Conservation (phyloP, 2,113 vertebrate species). For the Scopus umbretta region DNA sequence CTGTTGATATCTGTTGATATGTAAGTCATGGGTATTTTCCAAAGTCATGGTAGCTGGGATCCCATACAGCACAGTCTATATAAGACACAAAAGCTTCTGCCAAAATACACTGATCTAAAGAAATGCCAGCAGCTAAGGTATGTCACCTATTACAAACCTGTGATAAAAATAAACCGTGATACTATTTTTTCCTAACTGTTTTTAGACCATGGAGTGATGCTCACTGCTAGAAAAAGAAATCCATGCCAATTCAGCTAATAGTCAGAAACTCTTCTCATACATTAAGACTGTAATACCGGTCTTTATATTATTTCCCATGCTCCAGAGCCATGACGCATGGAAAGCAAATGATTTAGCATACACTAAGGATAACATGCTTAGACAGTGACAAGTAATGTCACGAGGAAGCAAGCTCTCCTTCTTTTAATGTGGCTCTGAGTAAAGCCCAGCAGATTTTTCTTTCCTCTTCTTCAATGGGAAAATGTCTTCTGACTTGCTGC, state of each 20-base stretch:
- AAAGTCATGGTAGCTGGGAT: background rate
- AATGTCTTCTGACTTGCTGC: background rate
- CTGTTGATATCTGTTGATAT: background rate
- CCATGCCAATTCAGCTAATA: background rate
- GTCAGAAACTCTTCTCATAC: background rate
- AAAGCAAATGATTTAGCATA: background rate
- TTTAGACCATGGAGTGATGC: background rate
- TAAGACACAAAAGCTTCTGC: background rate
- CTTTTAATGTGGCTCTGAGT: background rate
- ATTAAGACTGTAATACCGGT: background rate
- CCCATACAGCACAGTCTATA: background rate
- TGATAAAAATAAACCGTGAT: background rate
- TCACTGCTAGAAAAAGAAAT: background rate
- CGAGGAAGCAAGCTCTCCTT: background rate
- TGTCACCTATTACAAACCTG: background rate
- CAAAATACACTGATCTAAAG: background rate
- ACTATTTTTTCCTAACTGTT: background rate
- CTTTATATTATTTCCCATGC: background rate
- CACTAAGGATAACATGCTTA: background rate
- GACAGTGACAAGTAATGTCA: background rate
- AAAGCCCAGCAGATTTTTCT: conserved; percentile 5
- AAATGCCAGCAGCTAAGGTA: background rate
- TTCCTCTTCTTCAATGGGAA: background rate
- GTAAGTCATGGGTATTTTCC: background rate
- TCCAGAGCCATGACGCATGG: background rate